Conservation (phyloP, 92 coral and sea anemone genomes). For the Zoanthus sociatus region DNA sequence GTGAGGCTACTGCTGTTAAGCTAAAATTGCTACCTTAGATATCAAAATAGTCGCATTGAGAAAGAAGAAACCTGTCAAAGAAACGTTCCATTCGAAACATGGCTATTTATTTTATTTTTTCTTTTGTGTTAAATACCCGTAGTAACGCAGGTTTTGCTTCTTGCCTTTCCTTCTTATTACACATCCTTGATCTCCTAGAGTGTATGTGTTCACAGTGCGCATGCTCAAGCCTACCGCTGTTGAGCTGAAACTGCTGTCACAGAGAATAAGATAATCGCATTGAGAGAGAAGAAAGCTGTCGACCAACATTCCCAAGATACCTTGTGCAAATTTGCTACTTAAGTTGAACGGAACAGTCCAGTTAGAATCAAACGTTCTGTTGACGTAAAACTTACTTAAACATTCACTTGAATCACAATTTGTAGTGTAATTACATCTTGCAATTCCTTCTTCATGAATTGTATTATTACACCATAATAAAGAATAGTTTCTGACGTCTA, state of each 20-base stretch:
- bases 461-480: conserved; percentile 60
- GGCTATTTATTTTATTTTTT: neutral
- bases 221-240: conserved; percentile 90
- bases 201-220: conserved; percentile 71
- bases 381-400: conserved; percentile 65
- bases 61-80: conserved; percentile 77
- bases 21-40: conserved; percentile 93
- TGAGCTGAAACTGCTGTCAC: conserved; percentile 95
- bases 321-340: conserved; percentile 68
- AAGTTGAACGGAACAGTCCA: conserved; percentile 35
- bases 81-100: neutral
- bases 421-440: conserved; percentile 73
- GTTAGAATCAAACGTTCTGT: conserved; percentile 63
- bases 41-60: conserved; percentile 84
- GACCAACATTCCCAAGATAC: conserved; percentile 82
- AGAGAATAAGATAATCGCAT: conserved; percentile 82
- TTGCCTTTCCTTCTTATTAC: conserved; percentile 47
- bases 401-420: conserved; percentile 56
- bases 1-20: conserved; percentile 78
- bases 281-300: conserved; percentile 87
- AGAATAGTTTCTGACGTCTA: conserved; percentile 69
- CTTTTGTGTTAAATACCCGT: conserved; percentile 50
- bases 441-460: conserved; percentile 59
- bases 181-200: conserved; percentile 80
- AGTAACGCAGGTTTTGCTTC: conserved; percentile 59